Conservation (phyloP, 1,140 invertebrate genomes). For the Drosophila leontia region DNA sequence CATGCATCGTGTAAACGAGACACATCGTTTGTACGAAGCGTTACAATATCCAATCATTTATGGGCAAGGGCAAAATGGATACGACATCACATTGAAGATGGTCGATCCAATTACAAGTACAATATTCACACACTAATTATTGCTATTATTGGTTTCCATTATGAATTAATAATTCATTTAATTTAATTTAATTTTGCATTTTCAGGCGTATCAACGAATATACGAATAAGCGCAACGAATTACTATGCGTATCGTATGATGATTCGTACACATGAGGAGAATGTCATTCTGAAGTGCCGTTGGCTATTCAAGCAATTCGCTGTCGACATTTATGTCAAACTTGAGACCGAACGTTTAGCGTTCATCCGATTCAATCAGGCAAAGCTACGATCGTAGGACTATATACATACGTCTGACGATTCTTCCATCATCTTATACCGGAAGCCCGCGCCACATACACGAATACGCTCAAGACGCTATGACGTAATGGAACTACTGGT, state of each 20-base stretch:
- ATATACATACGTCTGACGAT: too few relatives aligned
- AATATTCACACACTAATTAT: too few relatives aligned
- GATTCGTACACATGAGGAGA: constrained; percentile 38
- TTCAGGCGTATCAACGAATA: constrained; percentile 57
- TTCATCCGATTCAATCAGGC: constrained; percentile 58
- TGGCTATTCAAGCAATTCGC: constrained; percentile 76
- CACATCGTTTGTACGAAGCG: too few relatives aligned
- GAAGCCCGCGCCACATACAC: constrained; percentile 21
- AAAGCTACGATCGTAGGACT: constrained; percentile 78
- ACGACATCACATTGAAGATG: too few relatives aligned
- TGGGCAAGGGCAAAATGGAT: too few relatives aligned
- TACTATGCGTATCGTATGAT: constrained; percentile 84
- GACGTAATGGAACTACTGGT: constrained; percentile 19
- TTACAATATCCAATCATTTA: too few relatives aligned
- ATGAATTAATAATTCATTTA: too few relatives aligned
- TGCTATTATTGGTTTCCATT: not conserved
- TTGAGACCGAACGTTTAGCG: not conserved
- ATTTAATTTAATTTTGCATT: constrained; percentile 43
- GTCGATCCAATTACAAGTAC: too few relatives aligned
- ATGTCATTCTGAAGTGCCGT: constrained; percentile 11
- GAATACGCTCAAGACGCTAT: constrained; percentile 22
- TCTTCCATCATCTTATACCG: constrained; percentile 28
- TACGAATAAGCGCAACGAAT: constrained; percentile 75
- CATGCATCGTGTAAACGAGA: too few relatives aligned
- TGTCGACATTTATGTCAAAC: constrained; percentile 8